Percentiles rank a stretch among this genome's conserved stretches.
Conservation (phyloP, 2,888 invertebrate genomes). For the Chironomus tentans region DNA sequence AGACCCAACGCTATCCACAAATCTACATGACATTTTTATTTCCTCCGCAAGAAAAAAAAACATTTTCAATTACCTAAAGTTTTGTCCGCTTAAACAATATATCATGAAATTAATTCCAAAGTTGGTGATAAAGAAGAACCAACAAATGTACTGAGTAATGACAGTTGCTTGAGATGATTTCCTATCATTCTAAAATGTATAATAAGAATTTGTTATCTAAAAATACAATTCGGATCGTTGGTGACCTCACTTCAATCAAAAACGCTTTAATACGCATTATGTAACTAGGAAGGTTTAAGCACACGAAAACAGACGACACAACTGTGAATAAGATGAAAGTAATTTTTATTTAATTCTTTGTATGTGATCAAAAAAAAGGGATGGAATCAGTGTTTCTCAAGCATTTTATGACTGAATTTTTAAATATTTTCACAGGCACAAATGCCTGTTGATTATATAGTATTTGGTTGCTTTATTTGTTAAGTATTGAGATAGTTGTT, state of each 20-base stretch:
- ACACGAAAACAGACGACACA: conserved; percentile 69
- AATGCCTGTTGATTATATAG: no score
- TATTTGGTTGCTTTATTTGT: no score
- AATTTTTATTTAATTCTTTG: no score
- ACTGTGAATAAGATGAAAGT: conserved; percentile 33
- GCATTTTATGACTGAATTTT: no score
- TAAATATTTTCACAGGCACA: no score
- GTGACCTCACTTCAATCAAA: conserved; percentile 44
- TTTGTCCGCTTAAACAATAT: conserved; percentile 73
- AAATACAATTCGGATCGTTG: neutral
- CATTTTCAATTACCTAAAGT: conserved; percentile 54
- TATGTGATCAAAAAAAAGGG: no score
- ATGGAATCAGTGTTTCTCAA: no score
- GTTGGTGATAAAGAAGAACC: conserved; percentile 67
- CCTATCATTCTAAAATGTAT: conserved; percentile 1
- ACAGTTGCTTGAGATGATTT: conserved; percentile 44
- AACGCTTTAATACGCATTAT: conserved; percentile 57
- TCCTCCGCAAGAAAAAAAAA: neutral
- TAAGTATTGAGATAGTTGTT: no score
- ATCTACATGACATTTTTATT: no score
- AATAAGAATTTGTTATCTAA: neutral
- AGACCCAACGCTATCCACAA: no score
- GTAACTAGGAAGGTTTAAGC: conserved; percentile 69
- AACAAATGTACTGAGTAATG: conserved; percentile 54
- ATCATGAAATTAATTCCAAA: conserved; percentile 76